Evolutionary conservation across 2,888 invertebrate genomes (phyloP).

Genomic region (Parasteatoda lunata): DNA sequence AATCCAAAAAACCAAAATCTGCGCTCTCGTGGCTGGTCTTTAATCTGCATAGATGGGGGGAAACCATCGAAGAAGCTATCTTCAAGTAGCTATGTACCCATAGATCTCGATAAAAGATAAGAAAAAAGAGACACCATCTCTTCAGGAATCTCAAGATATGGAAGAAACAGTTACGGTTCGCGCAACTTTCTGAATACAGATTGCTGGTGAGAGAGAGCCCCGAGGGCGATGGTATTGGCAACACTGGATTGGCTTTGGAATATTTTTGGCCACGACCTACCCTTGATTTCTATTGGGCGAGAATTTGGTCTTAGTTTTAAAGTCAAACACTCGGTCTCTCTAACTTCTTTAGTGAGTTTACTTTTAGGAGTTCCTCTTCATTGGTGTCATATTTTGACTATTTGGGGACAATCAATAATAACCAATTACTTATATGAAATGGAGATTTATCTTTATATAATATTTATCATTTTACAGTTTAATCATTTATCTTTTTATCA

Average conservation of each 20-base stretch:
- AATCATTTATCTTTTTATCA: no score
- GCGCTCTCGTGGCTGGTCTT: slow-evolving; percentile 21
- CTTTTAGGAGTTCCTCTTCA: no score
- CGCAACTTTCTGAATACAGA: slow-evolving; percentile 52
- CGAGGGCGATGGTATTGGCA: neutral
- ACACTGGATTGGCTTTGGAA: slow-evolving; percentile 5
- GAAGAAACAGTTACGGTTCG: slow-evolving; percentile 20
- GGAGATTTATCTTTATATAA: no score
- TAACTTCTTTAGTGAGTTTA: no score
- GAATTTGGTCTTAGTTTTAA: neutral
- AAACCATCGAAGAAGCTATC: neutral
- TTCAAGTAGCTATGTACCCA: slow-evolving; percentile 2
- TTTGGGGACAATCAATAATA: no score
- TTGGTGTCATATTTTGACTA: no score
- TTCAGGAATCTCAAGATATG: slow-evolving; percentile 41
- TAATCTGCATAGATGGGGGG: slow-evolving; percentile 39
- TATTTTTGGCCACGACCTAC: slow-evolving; percentile 3
- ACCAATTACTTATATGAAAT: no score
- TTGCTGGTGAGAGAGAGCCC: slow-evolving; percentile 16
- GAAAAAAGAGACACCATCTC: slow-evolving; percentile 38
- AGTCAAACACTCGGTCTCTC: neutral
- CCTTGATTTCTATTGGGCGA: neutral
- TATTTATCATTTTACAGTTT: no score
- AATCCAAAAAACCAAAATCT: slow-evolving; percentile 32
- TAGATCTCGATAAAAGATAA: slow-evolving; percentile 31